Conservation (phyloP, 2,113 vertebrate genomes). For the Eurypyga helias region DNA sequence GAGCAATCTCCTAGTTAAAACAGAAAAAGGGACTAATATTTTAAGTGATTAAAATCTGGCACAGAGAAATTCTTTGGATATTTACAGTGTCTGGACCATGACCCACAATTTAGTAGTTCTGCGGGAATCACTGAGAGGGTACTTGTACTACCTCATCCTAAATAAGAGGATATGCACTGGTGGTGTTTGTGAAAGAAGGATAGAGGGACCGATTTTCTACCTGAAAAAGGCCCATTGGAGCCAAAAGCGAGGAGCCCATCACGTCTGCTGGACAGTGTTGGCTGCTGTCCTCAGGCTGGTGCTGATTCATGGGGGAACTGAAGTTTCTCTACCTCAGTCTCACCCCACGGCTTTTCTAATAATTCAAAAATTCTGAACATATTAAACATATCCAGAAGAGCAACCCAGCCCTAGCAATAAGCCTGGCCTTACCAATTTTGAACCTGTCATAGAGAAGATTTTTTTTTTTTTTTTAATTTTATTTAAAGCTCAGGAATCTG, state of each 20-base stretch:
- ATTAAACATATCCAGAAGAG: neutral
- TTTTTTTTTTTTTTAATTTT: neutral
- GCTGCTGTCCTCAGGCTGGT: neutral
- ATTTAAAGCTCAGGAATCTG: neutral
- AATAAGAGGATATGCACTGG: neutral
- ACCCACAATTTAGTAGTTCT: neutral
- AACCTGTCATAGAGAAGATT: neutral
- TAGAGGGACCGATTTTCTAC: neutral
- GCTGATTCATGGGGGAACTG: neutral
- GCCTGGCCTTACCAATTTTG: neutral
- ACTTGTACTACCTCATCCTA: neutral
- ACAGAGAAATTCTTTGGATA: neutral
- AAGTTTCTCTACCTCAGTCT: neutral
- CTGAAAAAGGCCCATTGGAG: neutral
- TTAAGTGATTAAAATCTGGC: neutral
- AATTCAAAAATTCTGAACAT: neutral
- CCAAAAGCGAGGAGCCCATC: neutral
- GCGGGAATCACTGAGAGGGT: neutral
- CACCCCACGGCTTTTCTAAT: neutral
- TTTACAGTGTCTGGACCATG: neutral
- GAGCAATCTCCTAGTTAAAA: neutral
- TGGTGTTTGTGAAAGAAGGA: neutral
- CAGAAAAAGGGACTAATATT: neutral
- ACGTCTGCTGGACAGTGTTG: neutral
- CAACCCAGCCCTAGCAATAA: neutral